Conservation (phyloP, 2,797 vertebrate species). For the Anniella stebbinsi region DNA sequence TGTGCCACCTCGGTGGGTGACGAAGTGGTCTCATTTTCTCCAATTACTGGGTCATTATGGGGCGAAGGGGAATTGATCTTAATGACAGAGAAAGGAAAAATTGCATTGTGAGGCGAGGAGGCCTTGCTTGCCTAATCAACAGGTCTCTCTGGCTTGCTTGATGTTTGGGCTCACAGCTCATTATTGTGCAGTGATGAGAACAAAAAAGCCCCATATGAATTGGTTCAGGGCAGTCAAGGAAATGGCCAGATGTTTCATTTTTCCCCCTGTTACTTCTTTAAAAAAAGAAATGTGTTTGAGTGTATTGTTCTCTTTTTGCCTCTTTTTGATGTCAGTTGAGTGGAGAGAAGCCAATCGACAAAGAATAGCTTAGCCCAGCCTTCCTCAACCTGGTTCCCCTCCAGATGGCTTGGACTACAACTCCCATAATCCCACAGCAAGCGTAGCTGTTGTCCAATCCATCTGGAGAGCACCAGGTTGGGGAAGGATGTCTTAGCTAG, state of each 20-base stretch:
- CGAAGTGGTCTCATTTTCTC: background rate
- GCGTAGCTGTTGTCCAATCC: too few relatives aligned
- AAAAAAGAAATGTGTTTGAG: too few relatives aligned
- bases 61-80: background rate
- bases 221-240: background rate
- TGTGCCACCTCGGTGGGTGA: background rate
- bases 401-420: background rate
- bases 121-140: fast-evolving
- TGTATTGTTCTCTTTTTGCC: background rate
- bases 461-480: too few relatives aligned
- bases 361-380: background rate
- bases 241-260: background rate
- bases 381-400: too few relatives aligned
- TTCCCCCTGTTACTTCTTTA: background rate
- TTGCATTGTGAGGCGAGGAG: background rate
- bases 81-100: background rate
- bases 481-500: background rate
- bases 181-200: background rate
- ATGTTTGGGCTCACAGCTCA: background rate
- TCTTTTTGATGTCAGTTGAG: too few relatives aligned
- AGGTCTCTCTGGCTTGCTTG: background rate
- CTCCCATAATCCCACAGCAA: too few relatives aligned
- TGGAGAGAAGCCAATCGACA: background rate
- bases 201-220: background rate
- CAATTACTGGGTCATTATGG: background rate